Percentiles rank a stretch among this genome's conserved stretches.
Evolutionary conservation across 2,797 vertebrate species (phyloP).

Genomic region (Tragopan temminckii): DNA sequence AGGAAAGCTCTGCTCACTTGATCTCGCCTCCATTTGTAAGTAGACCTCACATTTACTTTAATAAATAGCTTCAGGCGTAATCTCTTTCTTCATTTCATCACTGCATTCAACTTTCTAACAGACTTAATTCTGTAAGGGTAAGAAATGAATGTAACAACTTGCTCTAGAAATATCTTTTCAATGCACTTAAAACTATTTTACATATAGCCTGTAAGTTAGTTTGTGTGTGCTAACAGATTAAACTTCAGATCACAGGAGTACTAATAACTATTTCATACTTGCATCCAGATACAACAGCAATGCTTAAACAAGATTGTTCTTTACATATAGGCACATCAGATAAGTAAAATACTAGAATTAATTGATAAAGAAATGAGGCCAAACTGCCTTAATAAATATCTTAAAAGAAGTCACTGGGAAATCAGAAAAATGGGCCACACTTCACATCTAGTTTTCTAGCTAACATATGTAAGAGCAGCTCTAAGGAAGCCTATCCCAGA

Average conservation of each 20-base stretch:
- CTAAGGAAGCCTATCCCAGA: neutral
- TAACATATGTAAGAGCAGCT: neutral
- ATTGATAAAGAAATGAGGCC: neutral
- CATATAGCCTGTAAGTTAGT: neutral
- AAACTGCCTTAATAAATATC: neutral
- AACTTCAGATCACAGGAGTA: neutral
- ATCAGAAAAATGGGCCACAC: neutral
- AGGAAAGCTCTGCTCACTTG: neutral
- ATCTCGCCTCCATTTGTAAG: neutral
- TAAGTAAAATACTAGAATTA: neutral
- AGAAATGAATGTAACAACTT: neutral
- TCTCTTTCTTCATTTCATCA: neutral
- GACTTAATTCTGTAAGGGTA: neutral
- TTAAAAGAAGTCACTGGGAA: neutral
- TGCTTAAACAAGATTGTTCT: neutral
- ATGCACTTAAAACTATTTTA: neutral
- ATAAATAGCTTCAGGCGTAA: neutral
- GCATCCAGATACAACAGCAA: neutral
- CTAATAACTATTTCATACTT: neutral
- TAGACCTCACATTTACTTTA: neutral
- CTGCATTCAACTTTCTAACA: neutral
- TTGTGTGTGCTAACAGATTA: neutral
- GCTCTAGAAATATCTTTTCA: neutral
- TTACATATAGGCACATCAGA: neutral
- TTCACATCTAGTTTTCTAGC: neutral